Conservation (phyloP, 2,888 invertebrate species). For the Allophyes oxyacanthae region DNA sequence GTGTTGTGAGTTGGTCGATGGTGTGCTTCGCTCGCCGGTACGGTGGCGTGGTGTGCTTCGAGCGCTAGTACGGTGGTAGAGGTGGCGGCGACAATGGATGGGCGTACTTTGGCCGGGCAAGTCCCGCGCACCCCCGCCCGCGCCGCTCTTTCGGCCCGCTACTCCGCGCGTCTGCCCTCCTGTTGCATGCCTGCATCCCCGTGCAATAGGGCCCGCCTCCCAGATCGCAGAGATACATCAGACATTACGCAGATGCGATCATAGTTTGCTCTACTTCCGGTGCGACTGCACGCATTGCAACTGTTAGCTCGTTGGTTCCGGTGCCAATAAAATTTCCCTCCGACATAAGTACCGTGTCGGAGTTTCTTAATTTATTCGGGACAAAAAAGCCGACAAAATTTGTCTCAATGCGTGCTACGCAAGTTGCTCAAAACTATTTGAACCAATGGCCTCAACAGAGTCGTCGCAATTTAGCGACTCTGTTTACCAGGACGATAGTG, state of each 20-base stretch:
- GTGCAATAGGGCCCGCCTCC: slow-evolving; percentile 70
- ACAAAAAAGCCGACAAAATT: slow-evolving; percentile 22
- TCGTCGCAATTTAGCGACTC: slow-evolving; percentile 8
- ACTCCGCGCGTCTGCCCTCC: slow-evolving; percentile 48
- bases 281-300: slow-evolving; percentile 60
- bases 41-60: slow-evolving; percentile 23
- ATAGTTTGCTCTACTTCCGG: slow-evolving; percentile 53
- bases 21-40: slow-evolving; percentile 21
- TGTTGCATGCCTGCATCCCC: slow-evolving; percentile 67
- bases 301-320: slow-evolving; percentile 11
- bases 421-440: slow-evolving; percentile 12
- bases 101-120: slow-evolving; percentile 61
- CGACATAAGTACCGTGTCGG: slow-evolving; percentile 14
- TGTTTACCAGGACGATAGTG: slow-evolving; percentile 7
- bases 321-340: slow-evolving; percentile 2
- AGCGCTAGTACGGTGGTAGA: slow-evolving; percentile 29
- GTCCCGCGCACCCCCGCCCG: slow-evolving; percentile 66
- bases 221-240: slow-evolving; percentile 51
- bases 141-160: slow-evolving; percentile 54
- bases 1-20: slow-evolving; percentile 12
- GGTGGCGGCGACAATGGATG: slow-evolving; percentile 53
- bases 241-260: slow-evolving; percentile 59
- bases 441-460: neutral
- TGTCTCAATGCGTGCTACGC: neutral
- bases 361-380: slow-evolving; percentile 1